A percentile compares a stretch with the other conserved stretches of the same genome.
Evolutionary conservation across 2,113 vertebrate species (phyloP).

Genomic region (Lepus europaeus): DNA sequence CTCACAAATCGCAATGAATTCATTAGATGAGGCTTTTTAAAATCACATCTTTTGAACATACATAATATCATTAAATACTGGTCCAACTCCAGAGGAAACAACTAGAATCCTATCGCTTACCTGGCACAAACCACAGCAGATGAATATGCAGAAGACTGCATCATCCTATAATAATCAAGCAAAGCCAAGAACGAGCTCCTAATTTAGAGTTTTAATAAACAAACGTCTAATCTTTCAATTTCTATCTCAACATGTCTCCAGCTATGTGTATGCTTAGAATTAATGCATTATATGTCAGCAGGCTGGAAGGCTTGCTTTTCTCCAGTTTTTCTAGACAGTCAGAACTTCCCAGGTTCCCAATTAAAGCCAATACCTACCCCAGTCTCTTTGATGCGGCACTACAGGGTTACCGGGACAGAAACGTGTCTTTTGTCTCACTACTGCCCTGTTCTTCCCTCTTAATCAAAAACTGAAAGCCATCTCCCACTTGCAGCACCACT

Average conservation of each 20-base stretch:
- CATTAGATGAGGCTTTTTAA: conserved; percentile 8
- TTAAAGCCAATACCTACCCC: neutral
- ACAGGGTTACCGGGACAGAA: neutral
- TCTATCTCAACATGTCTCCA: neutral
- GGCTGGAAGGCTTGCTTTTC: conserved; percentile 25
- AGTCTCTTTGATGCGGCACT: neutral
- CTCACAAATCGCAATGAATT: conserved; percentile 28
- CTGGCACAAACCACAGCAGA: neutral
- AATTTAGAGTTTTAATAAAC: conserved; percentile 48
- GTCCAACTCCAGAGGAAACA: conserved; percentile 24
- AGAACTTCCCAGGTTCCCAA: conserved; percentile 53
- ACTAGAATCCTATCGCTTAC: conserved; percentile 39
- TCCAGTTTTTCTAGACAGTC: conserved; percentile 15
- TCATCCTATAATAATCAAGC: neutral
- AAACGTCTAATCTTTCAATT: neutral
- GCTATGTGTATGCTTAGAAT: neutral
- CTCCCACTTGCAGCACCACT: neutral
- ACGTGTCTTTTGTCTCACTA: neutral
- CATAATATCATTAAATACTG: neutral
- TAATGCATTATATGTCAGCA: neutral
- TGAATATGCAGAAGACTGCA: conserved; percentile 17
- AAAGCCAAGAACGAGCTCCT: conserved; percentile 42
- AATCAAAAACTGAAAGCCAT: conserved; percentile 1
- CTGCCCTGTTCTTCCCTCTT: conserved; percentile 29
- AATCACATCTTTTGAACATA: neutral